Evolutionary conservation across 1,140 invertebrate genomes (phyloP).

Genomic region (Mylabris phalerata): DNA sequence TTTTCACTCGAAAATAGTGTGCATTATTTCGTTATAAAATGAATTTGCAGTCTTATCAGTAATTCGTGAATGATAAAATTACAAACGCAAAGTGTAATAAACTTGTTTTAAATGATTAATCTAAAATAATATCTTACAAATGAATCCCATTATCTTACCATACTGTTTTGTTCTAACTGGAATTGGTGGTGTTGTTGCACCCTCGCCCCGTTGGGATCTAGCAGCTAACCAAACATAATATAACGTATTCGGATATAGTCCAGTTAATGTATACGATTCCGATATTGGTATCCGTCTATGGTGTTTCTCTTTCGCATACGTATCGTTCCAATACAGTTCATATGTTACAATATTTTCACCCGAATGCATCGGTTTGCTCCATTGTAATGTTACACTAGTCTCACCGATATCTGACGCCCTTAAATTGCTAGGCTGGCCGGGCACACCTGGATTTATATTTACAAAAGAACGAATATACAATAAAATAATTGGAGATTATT

Average conservation of each 20-base stretch:
- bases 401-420: constrained; percentile 74
- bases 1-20: too few species aligned
- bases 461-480: not conserved
- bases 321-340: constrained; percentile 96
- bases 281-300: constrained; percentile 69
- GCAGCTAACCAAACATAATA: constrained; percentile 96
- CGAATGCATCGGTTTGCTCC: constrained; percentile 83
- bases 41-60: too few species aligned
- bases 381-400: constrained; percentile 77
- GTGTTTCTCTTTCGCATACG: constrained; percentile 73
- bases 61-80: not conserved
- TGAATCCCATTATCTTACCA: constrained; percentile 65
- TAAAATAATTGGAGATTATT: not conserved
- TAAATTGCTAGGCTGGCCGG: constrained; percentile 88
- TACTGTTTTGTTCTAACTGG: constrained; percentile 92
- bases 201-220: constrained; percentile 83
- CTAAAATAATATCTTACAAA: constrained; percentile 4
- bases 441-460: constrained; percentile 59
- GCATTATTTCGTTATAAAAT: too few species aligned
- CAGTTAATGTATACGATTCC: constrained; percentile 77
- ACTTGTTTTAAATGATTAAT: constrained; percentile 3
- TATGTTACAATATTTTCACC: constrained; percentile 90
- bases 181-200: constrained; percentile 88
- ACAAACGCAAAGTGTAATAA: constrained; percentile 12
- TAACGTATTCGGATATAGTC: constrained; percentile 88